A percentile compares a stretch with the other conserved stretches of the same genome.
phyloP scores from a whole-genome alignment of 2,797 vertebrate species.

The Mus minutoides region DNA sequence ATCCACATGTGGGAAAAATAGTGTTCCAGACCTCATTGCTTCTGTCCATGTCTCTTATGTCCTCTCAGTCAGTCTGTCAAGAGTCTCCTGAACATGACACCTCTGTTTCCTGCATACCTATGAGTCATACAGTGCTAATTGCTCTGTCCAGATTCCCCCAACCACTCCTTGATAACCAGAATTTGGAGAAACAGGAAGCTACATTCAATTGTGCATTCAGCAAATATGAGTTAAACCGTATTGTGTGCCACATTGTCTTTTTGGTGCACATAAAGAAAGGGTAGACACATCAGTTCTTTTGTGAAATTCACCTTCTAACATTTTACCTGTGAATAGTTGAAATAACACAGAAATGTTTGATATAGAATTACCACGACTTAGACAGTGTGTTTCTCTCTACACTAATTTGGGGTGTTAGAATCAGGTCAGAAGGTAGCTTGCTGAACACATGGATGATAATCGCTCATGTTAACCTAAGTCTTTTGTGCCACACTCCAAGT shows the following conservation, averaged over 20 bases:
- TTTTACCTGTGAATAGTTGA: neutral
- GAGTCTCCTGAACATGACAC: neutral
- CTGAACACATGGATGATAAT: neutral
- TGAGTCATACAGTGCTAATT: neutral
- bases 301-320: neutral
- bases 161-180: neutral
- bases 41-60: neutral
- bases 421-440: conserved; percentile 6
- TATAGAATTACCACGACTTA: neutral
- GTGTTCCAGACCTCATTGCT: neutral
- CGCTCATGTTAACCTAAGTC: neutral
- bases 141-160: neutral
- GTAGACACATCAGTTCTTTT: neutral
- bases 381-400: neutral
- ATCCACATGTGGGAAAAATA: neutral
- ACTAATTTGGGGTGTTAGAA: neutral
- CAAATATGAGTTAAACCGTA: neutral
- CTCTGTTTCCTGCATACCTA: neutral
- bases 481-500: neutral
- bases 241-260: neutral
- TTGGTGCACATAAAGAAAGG: neutral
- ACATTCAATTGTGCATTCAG: neutral
- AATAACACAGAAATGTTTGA: neutral
- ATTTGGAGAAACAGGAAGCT: neutral
- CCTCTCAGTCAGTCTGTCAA: neutral